These are phyloP conservation scores for Lamellibrachia columna DNA, from an alignment of 2,888 invertebrate genomes.

Conservation along the genomic window DNA sequence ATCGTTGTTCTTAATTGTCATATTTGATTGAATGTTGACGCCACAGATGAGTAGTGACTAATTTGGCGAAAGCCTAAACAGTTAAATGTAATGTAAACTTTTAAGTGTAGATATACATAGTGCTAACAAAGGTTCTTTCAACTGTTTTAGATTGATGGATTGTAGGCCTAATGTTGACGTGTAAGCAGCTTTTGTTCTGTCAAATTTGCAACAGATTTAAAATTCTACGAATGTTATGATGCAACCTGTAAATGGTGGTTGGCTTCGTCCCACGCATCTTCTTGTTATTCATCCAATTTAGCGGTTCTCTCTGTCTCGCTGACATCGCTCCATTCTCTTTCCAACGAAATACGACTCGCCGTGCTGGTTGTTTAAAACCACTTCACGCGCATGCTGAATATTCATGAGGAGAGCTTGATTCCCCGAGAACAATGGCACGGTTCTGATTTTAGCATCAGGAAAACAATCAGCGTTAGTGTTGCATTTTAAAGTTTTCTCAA, in stretches of 20 bases:
- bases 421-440: not conserved
- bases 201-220: not conserved
- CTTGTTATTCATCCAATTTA: not conserved
- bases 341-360: not conserved
- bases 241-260: not conserved
- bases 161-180: not conserved
- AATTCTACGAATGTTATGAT: not conserved
- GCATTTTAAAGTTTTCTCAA: not conserved
- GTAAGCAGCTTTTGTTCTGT: not conserved
- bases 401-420: not conserved
- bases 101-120: not conserved
- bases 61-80: not conserved
- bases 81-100: not conserved
- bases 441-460: not conserved
- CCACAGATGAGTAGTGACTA: not conserved
- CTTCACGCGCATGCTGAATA: not conserved
- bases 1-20: not conserved
- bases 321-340: not conserved
- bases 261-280: not conserved
- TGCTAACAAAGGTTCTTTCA: not conserved
- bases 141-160: not conserved
- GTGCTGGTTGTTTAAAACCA: not conserved
- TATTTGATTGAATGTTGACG: not conserved
- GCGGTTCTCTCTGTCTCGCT: not conserved
- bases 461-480: not conserved